Base-by-base conservation (phyloP, 2,797 vertebrate genomes). In the Sebastes umbrosus region DNA sequence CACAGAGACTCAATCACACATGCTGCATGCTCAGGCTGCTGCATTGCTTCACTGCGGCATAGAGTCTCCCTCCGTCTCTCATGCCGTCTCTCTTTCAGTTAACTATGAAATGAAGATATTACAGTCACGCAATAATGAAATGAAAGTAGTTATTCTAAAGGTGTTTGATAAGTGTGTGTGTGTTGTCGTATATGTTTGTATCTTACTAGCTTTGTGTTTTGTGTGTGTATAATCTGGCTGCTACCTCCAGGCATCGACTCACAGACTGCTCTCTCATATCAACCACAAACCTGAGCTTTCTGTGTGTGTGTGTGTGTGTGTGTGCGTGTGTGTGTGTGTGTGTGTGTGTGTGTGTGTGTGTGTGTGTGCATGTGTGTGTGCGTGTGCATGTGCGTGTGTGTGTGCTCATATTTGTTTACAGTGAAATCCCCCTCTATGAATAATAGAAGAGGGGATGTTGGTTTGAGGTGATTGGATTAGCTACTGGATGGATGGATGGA, bases 1-100 rank as follows among this genome's bases (percentile, higher is more conserved):
- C 14, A 70, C 46, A 68, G 14, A 66, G n/a, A 52, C 68, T 77
- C 58, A 67, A 39, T 62, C 62, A 62, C 69, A 72, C 79, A 62
- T 54, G 46, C 79, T 75, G 66, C 69, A 75, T 64, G 52, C 65
- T 83, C 80, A 64, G 64, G 63, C 73, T 76, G 73, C 84, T 79
- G 87, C 89, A 82, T 70, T 32, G 24, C 79, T 74, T 80, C 80
- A 85, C 73, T 85, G 85, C 79, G 11, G 81, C 85, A 39, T 39
- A 84, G 16, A 77, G 46, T 32, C 69, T 63, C 16, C 52, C 52
- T 59, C 81, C 18, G 4, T 59, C 16, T 32, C 32, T 18, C 22
- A 12, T 8, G 31, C 57, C 69, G 13, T 57, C 20, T 70, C 54
- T 54, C 14, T 57, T 16, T 52, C 24, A 12, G 4, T 62, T 57